A percentile compares a stretch with the other conserved stretches of the same genome.
These are phyloP conservation scores for Muntiacus reevesi DNA, from an alignment of 2,113 vertebrate genomes.

Conservation along the genomic window DNA sequence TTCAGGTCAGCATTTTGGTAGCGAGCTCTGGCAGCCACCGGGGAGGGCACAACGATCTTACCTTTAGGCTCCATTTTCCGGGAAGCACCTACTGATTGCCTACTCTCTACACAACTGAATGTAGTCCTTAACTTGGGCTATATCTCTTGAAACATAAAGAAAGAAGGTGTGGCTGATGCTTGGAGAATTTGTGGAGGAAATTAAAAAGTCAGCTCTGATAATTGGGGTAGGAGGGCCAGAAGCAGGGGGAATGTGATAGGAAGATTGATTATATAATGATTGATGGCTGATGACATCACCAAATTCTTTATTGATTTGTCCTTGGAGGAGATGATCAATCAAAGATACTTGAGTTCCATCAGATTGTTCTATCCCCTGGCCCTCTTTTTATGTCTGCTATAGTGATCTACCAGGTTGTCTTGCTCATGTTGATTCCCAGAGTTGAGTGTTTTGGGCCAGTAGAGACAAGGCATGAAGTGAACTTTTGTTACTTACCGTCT, in stretches of 20 bases:
- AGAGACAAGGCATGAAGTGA: neutral
- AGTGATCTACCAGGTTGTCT: neutral
- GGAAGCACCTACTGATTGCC: conserved; percentile 44
- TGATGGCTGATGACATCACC: neutral
- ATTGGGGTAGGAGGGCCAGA: neutral
- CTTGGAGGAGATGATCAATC: conserved; percentile 29
- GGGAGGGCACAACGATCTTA: conserved; percentile 57
- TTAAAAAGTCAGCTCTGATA: neutral
- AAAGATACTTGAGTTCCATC: neutral
- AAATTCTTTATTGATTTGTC: neutral
- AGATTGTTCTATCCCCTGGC: neutral
- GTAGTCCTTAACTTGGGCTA: conserved; percentile 61
- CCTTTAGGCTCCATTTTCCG: conserved; percentile 47
- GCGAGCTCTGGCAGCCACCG: conserved; percentile 28
- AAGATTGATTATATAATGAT: conserved; percentile 1
- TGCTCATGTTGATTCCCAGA: neutral
- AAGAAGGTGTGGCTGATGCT: neutral
- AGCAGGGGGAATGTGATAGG: neutral
- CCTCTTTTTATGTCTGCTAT: neutral
- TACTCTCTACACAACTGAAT: neutral
- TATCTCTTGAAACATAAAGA: neutral
- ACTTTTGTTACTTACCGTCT: neutral
- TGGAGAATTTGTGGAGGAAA: conserved; percentile 38
- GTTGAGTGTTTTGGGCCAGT: neutral
- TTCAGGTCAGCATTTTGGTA: conserved; percentile 45